A percentile compares a stretch with the other conserved stretches of the same genome.
phyloP scores from a whole-genome alignment of 2,113 vertebrate species.

The Lynx canadensis region DNA sequence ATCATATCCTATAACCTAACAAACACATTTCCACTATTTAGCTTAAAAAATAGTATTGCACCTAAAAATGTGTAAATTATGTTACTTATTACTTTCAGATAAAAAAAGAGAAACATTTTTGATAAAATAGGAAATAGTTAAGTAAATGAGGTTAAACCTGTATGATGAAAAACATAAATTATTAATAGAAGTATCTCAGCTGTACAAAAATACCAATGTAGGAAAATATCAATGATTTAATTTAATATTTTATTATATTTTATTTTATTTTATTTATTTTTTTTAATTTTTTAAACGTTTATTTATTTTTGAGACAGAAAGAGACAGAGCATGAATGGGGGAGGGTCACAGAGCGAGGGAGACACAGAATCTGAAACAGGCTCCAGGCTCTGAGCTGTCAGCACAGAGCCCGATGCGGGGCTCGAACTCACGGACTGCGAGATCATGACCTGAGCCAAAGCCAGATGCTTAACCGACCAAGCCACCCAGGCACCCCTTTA shows the following conservation, averaged over 20 bases:
- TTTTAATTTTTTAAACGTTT: too few species aligned
- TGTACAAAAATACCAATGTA: not conserved
- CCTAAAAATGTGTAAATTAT: not conserved
- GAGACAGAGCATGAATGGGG: too few species aligned
- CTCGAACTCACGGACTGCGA: too few species aligned
- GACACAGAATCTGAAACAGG: too few species aligned
- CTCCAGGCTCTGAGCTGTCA: too few species aligned
- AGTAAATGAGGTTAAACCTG: not conserved
- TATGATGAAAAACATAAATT: not conserved
- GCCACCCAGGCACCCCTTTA: not conserved
- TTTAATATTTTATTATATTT: conserved; percentile 15
- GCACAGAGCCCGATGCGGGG: too few species aligned
- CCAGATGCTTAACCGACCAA: too few species aligned
- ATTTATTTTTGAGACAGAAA: too few species aligned
- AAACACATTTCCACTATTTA: not conserved
- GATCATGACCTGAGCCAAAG: too few species aligned
- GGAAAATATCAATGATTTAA: not conserved
- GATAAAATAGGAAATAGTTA: not conserved
- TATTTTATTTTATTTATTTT: conserved; percentile 30
- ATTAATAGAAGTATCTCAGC: not conserved
- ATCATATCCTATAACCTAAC: not conserved
- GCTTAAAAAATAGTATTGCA: not conserved
- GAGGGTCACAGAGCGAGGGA: too few species aligned
- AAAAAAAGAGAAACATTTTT: not conserved
- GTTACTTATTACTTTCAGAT: not conserved